Evolutionary conservation across 1,140 invertebrate genomes (phyloP).

Genomic region (Metopolophium dirhodum): DNA sequence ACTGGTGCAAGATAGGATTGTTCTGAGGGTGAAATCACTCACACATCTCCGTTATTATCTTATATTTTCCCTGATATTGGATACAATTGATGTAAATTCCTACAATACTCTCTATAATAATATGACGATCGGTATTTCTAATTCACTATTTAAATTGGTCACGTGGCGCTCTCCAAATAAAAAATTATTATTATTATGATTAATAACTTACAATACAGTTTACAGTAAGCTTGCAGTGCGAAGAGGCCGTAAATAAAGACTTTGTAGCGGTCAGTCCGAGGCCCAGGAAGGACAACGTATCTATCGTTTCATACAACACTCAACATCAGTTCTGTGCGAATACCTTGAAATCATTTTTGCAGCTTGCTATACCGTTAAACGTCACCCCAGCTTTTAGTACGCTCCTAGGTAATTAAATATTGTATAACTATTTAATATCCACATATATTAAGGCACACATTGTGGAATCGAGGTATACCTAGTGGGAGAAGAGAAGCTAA

Average conservation of each 20-base stretch:
- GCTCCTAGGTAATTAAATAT: slow-evolving; percentile 72
- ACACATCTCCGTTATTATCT: neutral
- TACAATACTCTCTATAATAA: neutral
- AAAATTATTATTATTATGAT: neutral
- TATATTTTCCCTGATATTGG: neutral
- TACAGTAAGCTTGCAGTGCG: slow-evolving; percentile 86
- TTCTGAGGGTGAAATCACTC: neutral
- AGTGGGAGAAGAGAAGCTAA: neutral
- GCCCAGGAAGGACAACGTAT: slow-evolving; percentile 64
- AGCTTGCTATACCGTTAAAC: slow-evolving; percentile 91
- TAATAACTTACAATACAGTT: slow-evolving; percentile 64
- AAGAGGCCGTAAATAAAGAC: slow-evolving; percentile 78
- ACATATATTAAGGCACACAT: neutral
- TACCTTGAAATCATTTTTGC: slow-evolving; percentile 84
- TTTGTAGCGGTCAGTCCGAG: slow-evolving; percentile 66
- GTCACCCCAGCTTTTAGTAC: slow-evolving; percentile 92
- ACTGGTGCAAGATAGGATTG: neutral
- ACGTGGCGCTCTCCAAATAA: neutral
- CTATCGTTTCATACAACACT: slow-evolving; percentile 78
- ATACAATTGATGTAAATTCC: neutral
- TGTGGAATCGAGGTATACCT: neutral
- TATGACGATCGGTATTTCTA: neutral
- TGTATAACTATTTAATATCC: neutral
- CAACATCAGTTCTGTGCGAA: slow-evolving; percentile 92
- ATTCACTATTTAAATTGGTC: neutral